phyloP scores from a whole-genome alignment of 2,113 vertebrate species.

The Sander lucioperca region DNA sequence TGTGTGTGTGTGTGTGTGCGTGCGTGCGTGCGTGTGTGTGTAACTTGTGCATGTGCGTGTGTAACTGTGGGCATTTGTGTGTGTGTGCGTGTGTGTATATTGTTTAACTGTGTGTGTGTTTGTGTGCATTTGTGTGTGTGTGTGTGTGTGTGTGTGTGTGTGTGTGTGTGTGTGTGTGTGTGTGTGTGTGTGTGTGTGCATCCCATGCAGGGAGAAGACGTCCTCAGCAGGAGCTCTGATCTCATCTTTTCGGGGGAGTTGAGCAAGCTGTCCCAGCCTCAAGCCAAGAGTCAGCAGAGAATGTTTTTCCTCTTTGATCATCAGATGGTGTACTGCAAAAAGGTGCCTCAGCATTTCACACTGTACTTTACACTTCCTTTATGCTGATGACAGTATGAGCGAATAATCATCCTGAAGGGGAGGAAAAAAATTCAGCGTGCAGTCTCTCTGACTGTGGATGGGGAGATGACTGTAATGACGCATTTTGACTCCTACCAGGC shows the following conservation, averaged over 20 bases:
- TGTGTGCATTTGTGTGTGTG: not conserved
- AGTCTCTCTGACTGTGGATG: too few relatives aligned
- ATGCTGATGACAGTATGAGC: not conserved
- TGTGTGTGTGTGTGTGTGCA: constrained; percentile 2
- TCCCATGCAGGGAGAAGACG: constrained; percentile 90
- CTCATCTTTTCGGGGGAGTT: constrained; percentile 96
- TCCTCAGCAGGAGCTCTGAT: constrained; percentile 94
- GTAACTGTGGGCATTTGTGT: not conserved
- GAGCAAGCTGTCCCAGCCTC: constrained; percentile 91
- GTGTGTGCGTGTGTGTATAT: constrained; percentile 8
- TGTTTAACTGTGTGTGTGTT: not conserved
- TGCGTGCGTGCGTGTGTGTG: not conserved
- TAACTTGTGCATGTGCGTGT: constrained; percentile 6
- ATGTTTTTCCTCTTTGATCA: constrained; percentile 98
- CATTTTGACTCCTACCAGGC: not conserved
- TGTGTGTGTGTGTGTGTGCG: constrained; percentile 2
- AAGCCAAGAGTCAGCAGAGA: constrained; percentile 94
- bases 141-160: constrained; percentile 5
- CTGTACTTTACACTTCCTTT: not conserved
- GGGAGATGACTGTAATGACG: not conserved
- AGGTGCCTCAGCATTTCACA: constrained; percentile 82
- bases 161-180: not conserved
- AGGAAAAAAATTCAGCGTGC: too few relatives aligned
- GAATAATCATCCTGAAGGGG: not conserved
- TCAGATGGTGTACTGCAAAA: constrained; percentile 97